Evolutionary conservation across 2,888 invertebrate genomes (phyloP).

Genomic region (Tiliacea citrago): DNA sequence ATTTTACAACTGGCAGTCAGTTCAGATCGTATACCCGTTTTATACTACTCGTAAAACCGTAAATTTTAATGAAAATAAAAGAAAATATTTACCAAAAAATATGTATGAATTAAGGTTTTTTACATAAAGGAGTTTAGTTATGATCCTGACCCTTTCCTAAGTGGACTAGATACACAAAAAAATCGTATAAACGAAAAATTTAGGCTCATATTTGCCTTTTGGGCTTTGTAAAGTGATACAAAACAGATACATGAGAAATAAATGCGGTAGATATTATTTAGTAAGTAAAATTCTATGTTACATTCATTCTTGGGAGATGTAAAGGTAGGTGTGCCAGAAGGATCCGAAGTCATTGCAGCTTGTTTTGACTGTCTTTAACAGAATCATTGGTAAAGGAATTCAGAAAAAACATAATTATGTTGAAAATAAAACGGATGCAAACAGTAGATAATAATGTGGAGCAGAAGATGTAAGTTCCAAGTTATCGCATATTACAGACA

Average conservation of each 20-base stretch:
- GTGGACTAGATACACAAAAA: constrained; percentile 41
- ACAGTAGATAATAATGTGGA: too few species aligned
- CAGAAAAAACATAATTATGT: too few species aligned
- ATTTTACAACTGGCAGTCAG: not conserved
- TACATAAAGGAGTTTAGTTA: constrained; percentile 44
- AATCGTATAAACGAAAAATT: constrained; percentile 26
- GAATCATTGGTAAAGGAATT: too few species aligned
- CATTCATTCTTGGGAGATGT: not conserved
- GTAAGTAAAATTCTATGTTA: not conserved
- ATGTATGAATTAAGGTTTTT: constrained; percentile 43
- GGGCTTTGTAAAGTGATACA: constrained; percentile 34
- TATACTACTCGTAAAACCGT: constrained; percentile 2
- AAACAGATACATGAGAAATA: constrained; percentile 14
- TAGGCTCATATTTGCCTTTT: constrained; percentile 14
- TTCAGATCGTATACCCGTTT: not conserved
- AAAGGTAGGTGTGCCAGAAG: not conserved
- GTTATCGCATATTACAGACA: too few species aligned
- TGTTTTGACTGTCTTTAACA: not conserved
- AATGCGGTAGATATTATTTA: not conserved
- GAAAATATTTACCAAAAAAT: constrained; percentile 37
- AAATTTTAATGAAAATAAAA: constrained; percentile 26
- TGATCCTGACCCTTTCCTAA: constrained; percentile 47
- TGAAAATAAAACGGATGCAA: too few species aligned
- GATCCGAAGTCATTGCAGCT: not conserved
- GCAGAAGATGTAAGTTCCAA: too few species aligned